Evolutionary conservation across 2,797 vertebrate species (phyloP), one percentile per base, ranked within the genome.

Genomic region (Eupleurogrammus muticus): DNA sequence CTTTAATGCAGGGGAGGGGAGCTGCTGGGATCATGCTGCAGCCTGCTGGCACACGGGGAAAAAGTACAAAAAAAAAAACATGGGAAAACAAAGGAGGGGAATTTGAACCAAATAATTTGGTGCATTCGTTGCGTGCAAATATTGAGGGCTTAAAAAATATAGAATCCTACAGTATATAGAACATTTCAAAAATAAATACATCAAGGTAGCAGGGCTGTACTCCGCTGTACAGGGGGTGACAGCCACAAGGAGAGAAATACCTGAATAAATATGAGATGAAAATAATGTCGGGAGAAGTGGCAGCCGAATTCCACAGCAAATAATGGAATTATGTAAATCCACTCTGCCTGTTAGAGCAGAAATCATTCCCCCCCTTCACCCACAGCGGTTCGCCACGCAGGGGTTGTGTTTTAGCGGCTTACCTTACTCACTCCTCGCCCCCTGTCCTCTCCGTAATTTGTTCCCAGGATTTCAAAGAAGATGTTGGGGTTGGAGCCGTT

Each of bases 391-490:
- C 23, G 57, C 53, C 13, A 20, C 23, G 59, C 53, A 57, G 12
- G 49, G 49, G 23, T 36, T 76, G 32, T 60, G 47, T 73, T 80
- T 82, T 49, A 73, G 66, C 35, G 48, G 80, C 95, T 96, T 90
- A 99, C 98, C 95, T 96, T 96, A 53, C 94, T 96, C 83, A 99
- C 94, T 66, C 97, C 97, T 85, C 97, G 94, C 56, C 97, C 97
- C 44, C 98, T 92, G 84, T 99, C 97, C 80, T 99, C 97, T 77
- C 97, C 97, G 1, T 99, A 99, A 89, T 96, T 99, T 64, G 98
- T 99, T 57, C 98, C 98, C 88, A 99, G 86, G 87, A 99, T 99
- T 94, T 99, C 98, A 81, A 99, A 99, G 79, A 96, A 93, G 73
- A 99, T 97, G 67, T 99, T 99, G 68, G 97, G 98, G 92, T 99